Percentiles rank a stretch among this genome's conserved stretches.
phyloP scores from a whole-genome alignment of 2,797 vertebrate genomes.

The Myotis findleyi region DNA sequence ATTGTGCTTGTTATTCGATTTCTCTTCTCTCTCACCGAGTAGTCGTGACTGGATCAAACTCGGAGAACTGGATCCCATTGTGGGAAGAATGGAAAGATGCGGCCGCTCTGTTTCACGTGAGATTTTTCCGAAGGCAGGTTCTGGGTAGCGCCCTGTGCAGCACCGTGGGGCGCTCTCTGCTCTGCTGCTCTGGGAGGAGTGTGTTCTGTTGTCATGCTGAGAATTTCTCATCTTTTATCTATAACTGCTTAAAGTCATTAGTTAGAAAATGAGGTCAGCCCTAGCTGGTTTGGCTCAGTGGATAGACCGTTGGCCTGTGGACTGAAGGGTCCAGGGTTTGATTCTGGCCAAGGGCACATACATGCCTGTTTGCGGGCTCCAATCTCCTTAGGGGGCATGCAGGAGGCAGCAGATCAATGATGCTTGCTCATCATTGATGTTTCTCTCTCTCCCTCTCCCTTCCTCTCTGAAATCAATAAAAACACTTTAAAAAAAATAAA shows the following conservation, averaged over 20 bases:
- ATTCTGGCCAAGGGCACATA: no score
- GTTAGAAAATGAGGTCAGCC: not conserved
- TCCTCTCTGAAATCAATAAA: no score
- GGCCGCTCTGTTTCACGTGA: not conserved
- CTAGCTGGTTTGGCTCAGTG: no score
- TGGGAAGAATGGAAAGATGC: not conserved
- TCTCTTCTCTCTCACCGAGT: constrained; percentile 1
- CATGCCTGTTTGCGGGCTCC: no score
- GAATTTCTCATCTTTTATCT: constrained; percentile 27
- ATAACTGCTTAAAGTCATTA: no score
- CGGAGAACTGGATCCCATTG: not conserved
- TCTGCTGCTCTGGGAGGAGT: not conserved
- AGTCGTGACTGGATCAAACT: not conserved
- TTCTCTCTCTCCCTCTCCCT: no score
- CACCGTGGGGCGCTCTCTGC: fast-evolving
- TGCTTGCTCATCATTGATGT: no score
- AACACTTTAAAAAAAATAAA: not conserved
- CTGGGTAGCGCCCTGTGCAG: not conserved
- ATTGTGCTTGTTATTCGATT: not conserved
- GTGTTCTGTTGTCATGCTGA: not conserved
- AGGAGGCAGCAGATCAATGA: no score
- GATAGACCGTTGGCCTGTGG: no score
- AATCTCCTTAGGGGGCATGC: no score
- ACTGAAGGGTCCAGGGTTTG: no score
- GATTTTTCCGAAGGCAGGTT: not conserved